Evolutionary conservation across 1,140 invertebrate genomes (phyloP), one percentile per base, ranked within the genome.

Genomic region (Saccostrea glomerata): DNA sequence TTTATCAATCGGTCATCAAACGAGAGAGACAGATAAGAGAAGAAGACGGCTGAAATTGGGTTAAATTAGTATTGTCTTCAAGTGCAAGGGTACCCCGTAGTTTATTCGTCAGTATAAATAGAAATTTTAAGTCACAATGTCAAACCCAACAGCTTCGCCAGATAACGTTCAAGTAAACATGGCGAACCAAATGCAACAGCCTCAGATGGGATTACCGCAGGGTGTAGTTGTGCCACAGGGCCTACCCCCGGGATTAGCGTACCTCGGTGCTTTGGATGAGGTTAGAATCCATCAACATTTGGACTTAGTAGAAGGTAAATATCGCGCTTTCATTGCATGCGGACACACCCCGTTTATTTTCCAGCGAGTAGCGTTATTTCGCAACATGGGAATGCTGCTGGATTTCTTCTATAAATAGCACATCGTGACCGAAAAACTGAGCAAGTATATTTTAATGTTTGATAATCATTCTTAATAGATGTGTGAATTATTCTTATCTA

Each of bases 251-350:
- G 92, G 92, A 2, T 63, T 93, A 15, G 90, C 90, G 1, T 93
- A 92, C 77, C 87, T 93, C 13, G 88, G 86, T 3, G 63, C 77
- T 15, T 73, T 93, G 17, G 86, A 89, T 87, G 91, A 92, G 63
- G 88, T 93, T n/a, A 82, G 89, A 1, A 90, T 93, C 30, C 92
- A 93, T 87, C 92, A 93, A 77, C 88, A 91, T 82, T 85, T 93
- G 30, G 92, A 93, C 82, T 23, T 91, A 3, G 56, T 91, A 3
- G 92, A 93, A 92, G 90, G 92, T 93, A 85, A 85, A 36, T 47
- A 47, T 47, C 47, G 47, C 47, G 47, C 9, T 47, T 47, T 47
- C 47, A 47, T 47, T 47, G 47, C 47, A 47, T 47, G 6, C 47
- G 47, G 9, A 47, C 47, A 47, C 47, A 47, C 47, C 47, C 47